Base-by-base conservation (phyloP, 2,888 invertebrate species). In the Tachina lurida region DNA sequence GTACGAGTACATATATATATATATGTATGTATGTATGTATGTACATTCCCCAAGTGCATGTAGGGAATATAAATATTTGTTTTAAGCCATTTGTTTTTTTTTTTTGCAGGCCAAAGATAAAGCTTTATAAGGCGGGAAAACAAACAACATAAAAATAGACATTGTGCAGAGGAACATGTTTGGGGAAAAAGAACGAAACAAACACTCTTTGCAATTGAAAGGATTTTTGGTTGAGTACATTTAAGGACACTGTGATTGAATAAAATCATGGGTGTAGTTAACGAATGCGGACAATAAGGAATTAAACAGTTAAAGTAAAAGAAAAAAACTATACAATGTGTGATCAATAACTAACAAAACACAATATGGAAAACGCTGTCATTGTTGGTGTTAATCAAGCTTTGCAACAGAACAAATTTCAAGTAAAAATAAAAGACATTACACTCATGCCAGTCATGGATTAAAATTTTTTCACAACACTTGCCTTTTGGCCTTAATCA, bases 11-110 rank as follows among this genome's bases (percentile, higher is more conserved):
- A 31, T 31, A 31, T 3, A 22, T 31, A 31, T 0, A 31, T 31
- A 31, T 31, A n/a, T n/a, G n/a, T 31, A 31, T 3, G 3, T 31
- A 31, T 0, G 4, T 31, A 31, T 31, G 0, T 31, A 31, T 31
- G 31, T 31, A 31, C 47, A 76, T 73, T 78, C 74, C 54, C 56
- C 54, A 17, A 39, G 15, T 63, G 75, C 75, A 70, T 79, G 74
- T 31, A 74, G 56, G 41, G 56, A 75, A 75, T 84, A n/a, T 41
- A 62, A 63, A 78, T 73, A 75, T 65, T 78, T 71, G 31, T 45
- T 60, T 7, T 31, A 73, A 39, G 41, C 73, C 31, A 5, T 31
- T 31, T 31, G 31, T 31, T 31, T 31, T 31, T 31, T 73, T 60
- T 63, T 74, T 39, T 68, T 31, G 41, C 49, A 41, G n/a, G 3